Conservation (phyloP, 64 coral and sea anemone species). For the Orbicella faveolata region DNA sequence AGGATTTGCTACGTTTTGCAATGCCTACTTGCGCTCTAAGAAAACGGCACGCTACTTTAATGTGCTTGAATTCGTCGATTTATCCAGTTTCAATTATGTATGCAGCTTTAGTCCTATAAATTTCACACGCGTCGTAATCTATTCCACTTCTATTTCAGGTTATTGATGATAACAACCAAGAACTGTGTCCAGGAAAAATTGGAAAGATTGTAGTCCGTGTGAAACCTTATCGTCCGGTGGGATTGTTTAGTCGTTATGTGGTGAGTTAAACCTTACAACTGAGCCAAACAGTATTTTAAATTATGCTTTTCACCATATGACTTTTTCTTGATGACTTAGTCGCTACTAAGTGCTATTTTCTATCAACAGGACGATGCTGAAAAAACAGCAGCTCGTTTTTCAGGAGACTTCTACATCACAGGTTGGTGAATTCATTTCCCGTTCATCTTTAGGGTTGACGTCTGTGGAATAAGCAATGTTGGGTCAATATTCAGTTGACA, state of each 20-base stretch:
- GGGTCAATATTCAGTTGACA: too few relatives aligned
- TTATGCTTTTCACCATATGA: background rate
- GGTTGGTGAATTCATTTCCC: background rate
- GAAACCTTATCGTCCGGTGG: conserved; percentile 61
- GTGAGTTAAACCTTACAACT: conserved; percentile 30
- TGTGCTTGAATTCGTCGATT: too few relatives aligned
- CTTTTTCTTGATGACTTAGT: background rate
- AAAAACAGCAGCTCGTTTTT: background rate
- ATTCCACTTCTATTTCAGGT: conserved; percentile 14
- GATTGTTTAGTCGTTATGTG: conserved; percentile 71
- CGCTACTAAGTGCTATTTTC: too few relatives aligned
- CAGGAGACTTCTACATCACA: background rate
- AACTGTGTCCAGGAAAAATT: conserved; percentile 26
- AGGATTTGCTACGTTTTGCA: too few relatives aligned
- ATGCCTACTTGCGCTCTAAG: too few relatives aligned
- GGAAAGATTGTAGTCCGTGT: conserved; percentile 69
- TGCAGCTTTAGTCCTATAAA: too few relatives aligned
- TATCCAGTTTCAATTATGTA: too few relatives aligned
- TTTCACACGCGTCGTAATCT: too few relatives aligned
- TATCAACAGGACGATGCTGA: background rate
- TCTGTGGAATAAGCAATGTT: too few relatives aligned
- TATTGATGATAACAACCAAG: conserved; percentile 55
- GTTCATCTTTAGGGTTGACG: too few relatives aligned
- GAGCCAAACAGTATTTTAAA: background rate
- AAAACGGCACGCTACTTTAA: too few relatives aligned